phyloP scores from a whole-genome alignment of 2,888 invertebrate genomes.

The Clistopyga incitator region DNA sequence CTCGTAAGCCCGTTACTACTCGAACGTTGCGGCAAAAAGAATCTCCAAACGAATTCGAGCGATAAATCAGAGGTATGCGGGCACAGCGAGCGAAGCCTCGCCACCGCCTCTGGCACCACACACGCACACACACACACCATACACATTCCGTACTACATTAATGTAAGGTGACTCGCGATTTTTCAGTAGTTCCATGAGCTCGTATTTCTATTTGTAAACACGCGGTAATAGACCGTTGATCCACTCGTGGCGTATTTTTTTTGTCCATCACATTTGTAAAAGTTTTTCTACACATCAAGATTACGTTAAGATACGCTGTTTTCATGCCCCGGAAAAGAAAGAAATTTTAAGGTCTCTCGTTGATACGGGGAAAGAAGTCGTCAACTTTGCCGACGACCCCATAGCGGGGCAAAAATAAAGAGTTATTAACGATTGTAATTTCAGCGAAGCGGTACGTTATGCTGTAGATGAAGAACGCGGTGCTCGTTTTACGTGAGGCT shows the following conservation, averaged over 20 bases:
- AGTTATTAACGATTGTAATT: constrained; percentile 48
- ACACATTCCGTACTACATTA: constrained; percentile 19
- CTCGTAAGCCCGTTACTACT: neutral
- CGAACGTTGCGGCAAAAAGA: constrained; percentile 39
- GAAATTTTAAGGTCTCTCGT: too few relatives aligned
- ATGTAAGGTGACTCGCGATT: constrained; percentile 46
- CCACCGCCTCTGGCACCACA: constrained; percentile 32
- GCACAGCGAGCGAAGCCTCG: constrained; percentile 1
- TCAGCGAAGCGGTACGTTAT: constrained; percentile 5
- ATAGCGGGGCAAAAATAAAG: constrained; percentile 25
- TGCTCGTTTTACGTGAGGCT: neutral
- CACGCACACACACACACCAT: constrained; percentile 12
- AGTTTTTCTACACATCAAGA: neutral
- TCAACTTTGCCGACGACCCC: constrained; percentile 3
- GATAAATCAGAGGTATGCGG: constrained; percentile 56
- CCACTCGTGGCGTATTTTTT: constrained; percentile 39
- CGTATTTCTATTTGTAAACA: constrained; percentile 64
- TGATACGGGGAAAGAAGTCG: too few relatives aligned
- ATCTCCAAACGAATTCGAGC: constrained; percentile 60
- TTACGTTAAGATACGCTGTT: neutral
- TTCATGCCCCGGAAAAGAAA: too few relatives aligned
- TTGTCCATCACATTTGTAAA: constrained; percentile 10
- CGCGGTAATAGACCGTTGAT: constrained; percentile 38
- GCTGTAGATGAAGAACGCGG: constrained; percentile 13
- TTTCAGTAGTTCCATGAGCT: constrained; percentile 57